phyloP scores from a whole-genome alignment of 2,797 vertebrate species.

The Enteromius paludinosus region DNA sequence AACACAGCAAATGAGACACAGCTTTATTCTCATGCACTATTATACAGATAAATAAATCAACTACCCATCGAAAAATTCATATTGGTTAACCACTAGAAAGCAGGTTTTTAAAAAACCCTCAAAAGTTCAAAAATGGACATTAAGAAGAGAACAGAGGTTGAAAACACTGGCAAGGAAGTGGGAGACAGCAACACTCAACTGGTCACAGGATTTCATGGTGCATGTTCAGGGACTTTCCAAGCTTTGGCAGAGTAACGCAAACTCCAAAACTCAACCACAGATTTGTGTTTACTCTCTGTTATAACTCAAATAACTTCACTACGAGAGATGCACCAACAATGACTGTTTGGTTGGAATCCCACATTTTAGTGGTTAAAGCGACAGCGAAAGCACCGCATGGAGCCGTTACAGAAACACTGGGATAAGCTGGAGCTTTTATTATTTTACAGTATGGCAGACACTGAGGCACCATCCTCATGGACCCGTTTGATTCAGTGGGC shows the following conservation, averaged over 20 bases:
- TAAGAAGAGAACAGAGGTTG: neutral
- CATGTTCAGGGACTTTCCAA: constrained; percentile 41
- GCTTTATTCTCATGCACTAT: neutral
- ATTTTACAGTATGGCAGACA: constrained; percentile 65
- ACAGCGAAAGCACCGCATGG: constrained; percentile 8
- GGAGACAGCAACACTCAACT: constrained; percentile 5
- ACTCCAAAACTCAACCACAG: constrained; percentile 20
- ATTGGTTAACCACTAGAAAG: neutral
- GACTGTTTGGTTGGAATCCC: constrained; percentile 36
- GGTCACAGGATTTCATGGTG: constrained; percentile 19
- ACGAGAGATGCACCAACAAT: constrained; percentile 37
- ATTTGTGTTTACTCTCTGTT: constrained; percentile 21
- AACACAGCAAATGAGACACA: neutral
- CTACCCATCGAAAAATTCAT: neutral
- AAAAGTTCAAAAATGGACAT: neutral
- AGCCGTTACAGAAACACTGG: constrained; percentile 21
- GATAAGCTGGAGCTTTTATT: constrained; percentile 35
- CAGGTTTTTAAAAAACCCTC: neutral
- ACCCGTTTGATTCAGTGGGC: constrained; percentile 58
- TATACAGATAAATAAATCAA: neutral
- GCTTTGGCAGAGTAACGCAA: constrained; percentile 11
- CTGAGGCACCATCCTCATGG: constrained; percentile 62
- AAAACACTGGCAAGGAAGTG: constrained; percentile 24
- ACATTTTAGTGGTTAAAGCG: constrained; percentile 15
- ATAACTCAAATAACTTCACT: constrained; percentile 36